phyloP scores from a whole-genome alignment of 2,797 vertebrate genomes.

The Heteromormyrus szaboi region DNA sequence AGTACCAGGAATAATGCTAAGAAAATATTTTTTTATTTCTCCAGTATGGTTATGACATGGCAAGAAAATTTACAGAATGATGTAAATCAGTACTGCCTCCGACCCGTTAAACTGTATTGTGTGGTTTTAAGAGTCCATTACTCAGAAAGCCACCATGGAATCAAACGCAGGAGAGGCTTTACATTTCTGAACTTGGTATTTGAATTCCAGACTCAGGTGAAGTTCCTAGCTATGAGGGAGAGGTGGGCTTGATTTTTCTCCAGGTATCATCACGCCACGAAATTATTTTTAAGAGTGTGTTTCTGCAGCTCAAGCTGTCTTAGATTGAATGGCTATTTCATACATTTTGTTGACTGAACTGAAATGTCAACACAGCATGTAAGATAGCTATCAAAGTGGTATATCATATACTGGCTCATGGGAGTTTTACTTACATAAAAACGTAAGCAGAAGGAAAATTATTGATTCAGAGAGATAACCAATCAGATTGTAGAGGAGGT shows the following conservation, averaged over 20 bases:
- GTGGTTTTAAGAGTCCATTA: not conserved
- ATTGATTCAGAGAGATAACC: too few relatives aligned
- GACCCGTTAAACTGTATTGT: not conserved
- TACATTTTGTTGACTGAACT: not conserved
- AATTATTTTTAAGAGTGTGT: not conserved
- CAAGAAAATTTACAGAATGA: not conserved
- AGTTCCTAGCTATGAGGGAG: not conserved
- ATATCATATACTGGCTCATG: too few relatives aligned
- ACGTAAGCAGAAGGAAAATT: too few relatives aligned
- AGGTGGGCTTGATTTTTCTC: not conserved
- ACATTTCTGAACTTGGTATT: not conserved
- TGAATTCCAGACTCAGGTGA: not conserved
- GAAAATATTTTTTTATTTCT: not conserved
- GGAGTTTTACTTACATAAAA: too few relatives aligned
- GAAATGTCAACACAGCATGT: not conserved
- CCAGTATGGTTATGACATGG: not conserved
- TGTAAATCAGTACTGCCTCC: not conserved
- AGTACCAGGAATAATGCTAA: not conserved
- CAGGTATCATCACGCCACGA: not conserved
- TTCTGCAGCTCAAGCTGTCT: not conserved
- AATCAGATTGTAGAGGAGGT: too few relatives aligned
- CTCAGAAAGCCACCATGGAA: not conserved
- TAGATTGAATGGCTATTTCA: not conserved
- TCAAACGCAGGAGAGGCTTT: not conserved
- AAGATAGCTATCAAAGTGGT: not conserved